Evolutionary conservation across 2,888 invertebrate species (phyloP).

Genomic region (Diplazon laetatorius): DNA sequence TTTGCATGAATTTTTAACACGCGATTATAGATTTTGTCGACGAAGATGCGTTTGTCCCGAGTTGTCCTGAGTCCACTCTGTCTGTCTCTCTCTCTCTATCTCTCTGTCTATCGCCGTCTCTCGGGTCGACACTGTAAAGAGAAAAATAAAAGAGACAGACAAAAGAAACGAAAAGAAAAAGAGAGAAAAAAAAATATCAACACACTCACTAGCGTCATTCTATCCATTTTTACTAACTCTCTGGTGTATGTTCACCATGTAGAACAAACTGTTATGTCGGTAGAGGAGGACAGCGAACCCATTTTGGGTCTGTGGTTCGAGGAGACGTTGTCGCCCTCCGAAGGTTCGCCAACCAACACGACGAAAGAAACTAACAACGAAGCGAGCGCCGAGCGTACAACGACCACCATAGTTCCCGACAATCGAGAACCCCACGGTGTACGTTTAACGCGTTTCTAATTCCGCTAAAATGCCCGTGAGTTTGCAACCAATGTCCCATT

Average conservation of each 20-base stretch:
- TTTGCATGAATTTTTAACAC: slow-evolving; percentile 51
- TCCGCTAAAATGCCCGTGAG: slow-evolving; percentile 1
- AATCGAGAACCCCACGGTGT: slow-evolving; percentile 91
- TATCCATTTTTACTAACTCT: slow-evolving; percentile 74
- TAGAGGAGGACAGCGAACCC: slow-evolving; percentile 91
- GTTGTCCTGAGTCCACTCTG: slow-evolving; percentile 38
- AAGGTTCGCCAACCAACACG: slow-evolving; percentile 84
- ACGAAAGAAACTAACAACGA: slow-evolving; percentile 84
- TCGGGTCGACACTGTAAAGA: slow-evolving; percentile 49
- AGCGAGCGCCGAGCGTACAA: slow-evolving; percentile 83
- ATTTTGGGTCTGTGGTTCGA: slow-evolving; percentile 97
- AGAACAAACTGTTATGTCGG: slow-evolving; percentile 79
- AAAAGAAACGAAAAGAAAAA: slow-evolving; percentile 47
- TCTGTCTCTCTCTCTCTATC: slow-evolving; percentile 26
- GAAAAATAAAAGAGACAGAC: slow-evolving; percentile 42
- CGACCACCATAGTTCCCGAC: slow-evolving; percentile 87
- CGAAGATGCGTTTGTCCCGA: slow-evolving; percentile 67
- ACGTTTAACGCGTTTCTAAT: slow-evolving; percentile 70
- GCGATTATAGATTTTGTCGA: slow-evolving; percentile 71
- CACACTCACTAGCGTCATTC: slow-evolving; percentile 68
- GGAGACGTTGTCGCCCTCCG: slow-evolving; percentile 93
- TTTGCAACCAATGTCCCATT: too few species aligned
- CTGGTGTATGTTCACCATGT: slow-evolving; percentile 75
- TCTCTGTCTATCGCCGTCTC: neutral
- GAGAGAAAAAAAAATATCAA: slow-evolving; percentile 20